Conservation (phyloP, 2,888 invertebrate genomes). For the Aleiodes alternator region DNA sequence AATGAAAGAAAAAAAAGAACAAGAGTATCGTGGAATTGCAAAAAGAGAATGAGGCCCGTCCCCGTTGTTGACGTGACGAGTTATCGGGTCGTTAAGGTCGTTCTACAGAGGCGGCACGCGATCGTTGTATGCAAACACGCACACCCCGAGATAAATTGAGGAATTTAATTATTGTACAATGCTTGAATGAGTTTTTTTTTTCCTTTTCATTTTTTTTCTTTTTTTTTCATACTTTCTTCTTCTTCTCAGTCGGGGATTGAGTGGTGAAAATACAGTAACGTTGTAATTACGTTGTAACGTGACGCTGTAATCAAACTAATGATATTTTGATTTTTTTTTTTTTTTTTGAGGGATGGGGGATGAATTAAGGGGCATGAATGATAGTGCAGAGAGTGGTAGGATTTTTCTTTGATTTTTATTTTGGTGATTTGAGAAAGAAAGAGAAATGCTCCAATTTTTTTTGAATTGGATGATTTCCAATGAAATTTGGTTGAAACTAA, state of each 20-base stretch:
- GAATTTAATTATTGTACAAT: conserved; percentile 45
- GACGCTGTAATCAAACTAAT: no score
- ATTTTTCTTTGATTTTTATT: no score
- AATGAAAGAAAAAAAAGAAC: not conserved
- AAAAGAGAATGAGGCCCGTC: not conserved
- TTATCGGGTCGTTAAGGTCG: conserved; percentile 43
- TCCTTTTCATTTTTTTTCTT: not conserved
- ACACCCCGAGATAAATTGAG: conserved; percentile 29
- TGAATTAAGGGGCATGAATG: no score
- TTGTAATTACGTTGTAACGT: no score
- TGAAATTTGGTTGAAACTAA: no score
- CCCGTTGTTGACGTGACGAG: conserved; percentile 43
- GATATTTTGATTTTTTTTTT: no score
- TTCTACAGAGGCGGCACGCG: conserved; percentile 35
- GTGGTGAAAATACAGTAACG: not conserved
- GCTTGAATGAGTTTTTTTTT: conserved; percentile 23
- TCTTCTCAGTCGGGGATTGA: not conserved
- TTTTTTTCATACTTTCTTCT: no score
- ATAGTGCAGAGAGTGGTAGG: no score
- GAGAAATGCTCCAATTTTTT: no score
- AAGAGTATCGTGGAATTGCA: not conserved
- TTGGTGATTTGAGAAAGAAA: no score
- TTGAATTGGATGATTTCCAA: no score
- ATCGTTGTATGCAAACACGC: conserved; percentile 39
- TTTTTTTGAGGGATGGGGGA: no score